A percentile compares a stretch with the other conserved stretches of the same genome.
Conservation (phyloP, 2,113 vertebrate species). For the Raja brachyura region DNA sequence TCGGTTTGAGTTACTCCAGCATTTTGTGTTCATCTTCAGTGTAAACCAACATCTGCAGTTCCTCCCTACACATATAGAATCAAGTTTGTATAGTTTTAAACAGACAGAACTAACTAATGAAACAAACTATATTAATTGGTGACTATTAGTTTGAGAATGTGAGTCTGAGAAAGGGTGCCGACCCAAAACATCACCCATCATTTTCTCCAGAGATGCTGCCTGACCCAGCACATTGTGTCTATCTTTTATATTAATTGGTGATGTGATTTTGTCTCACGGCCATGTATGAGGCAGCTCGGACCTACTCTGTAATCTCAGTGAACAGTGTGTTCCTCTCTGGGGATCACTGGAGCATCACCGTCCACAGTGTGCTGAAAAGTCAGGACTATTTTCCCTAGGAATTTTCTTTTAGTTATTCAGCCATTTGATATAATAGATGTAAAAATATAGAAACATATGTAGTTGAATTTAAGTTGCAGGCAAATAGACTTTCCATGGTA, state of each 20-base stretch:
- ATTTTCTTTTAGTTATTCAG: neutral
- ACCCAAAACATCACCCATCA: too few relatives aligned
- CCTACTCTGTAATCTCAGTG: neutral
- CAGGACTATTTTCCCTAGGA: neutral
- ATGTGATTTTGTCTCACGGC: neutral
- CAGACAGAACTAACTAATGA: neutral
- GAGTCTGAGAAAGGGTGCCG: too few relatives aligned
- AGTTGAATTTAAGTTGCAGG: neutral
- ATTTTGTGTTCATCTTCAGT: too few relatives aligned
- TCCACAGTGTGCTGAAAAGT: neutral
- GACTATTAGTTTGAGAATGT: neutral
- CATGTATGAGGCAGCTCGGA: neutral
- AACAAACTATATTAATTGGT: neutral
- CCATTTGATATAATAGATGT: neutral
- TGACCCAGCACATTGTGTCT: too few relatives aligned
- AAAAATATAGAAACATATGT: neutral
- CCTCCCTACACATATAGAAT: neutral
- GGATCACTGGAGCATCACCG: neutral
- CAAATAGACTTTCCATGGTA: neutral
- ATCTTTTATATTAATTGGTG: neutral
- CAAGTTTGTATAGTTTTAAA: neutral
- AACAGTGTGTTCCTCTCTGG: neutral
- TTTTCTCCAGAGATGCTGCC: too few relatives aligned
- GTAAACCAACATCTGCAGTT: too few relatives aligned
- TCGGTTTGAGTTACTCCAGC: too few relatives aligned